Evolutionary conservation across 2,113 vertebrate species (phyloP).

Genomic region (Thamnophis sirtalis): DNA sequence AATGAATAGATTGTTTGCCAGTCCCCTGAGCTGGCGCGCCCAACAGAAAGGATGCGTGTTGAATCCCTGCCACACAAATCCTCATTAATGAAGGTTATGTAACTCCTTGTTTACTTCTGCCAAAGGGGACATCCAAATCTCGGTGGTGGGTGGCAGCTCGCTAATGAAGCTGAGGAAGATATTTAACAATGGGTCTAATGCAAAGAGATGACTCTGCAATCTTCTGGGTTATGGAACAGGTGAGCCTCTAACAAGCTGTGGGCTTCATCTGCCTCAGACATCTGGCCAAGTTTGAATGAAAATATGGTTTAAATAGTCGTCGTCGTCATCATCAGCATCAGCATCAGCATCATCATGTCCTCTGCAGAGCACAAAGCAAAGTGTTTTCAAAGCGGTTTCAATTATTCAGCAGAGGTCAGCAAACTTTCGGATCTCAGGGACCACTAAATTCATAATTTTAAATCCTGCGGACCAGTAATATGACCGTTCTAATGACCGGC

Average conservation of each 20-base stretch:
- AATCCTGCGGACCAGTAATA: too few relatives aligned
- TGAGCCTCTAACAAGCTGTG: neutral
- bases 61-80: neutral
- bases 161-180: neutral
- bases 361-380: too few relatives aligned
- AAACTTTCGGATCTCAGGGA: too few relatives aligned
- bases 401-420: too few relatives aligned
- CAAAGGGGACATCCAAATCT: neutral
- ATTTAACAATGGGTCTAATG: neutral
- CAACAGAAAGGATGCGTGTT: neutral
- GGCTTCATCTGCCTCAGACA: neutral
- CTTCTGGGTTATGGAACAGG: neutral
- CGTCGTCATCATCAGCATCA: too few relatives aligned
- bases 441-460: too few relatives aligned
- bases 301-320: neutral
- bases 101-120: constrained; percentile 34
- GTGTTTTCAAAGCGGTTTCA: too few relatives aligned
- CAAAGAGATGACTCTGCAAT: neutral
- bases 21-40: neutral
- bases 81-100: constrained; percentile 25
- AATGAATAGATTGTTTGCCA: neutral
- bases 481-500: too few relatives aligned
- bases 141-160: neutral
- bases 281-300: neutral
- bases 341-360: too few relatives aligned